Conservation (phyloP, 1,140 invertebrate species). For the Schlechtendalia chinensis region DNA sequence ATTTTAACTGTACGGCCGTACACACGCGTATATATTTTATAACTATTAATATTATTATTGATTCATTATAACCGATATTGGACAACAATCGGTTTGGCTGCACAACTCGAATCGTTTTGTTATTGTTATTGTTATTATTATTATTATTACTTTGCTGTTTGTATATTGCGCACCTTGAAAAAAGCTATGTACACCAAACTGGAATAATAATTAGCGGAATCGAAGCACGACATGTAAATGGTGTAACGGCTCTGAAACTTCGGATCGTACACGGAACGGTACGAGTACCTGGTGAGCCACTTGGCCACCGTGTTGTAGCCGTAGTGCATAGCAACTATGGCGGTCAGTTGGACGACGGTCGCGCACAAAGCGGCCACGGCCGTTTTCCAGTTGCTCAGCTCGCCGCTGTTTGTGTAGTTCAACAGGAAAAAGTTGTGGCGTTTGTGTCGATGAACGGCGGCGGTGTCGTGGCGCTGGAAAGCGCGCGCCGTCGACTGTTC, state of each 20-base stretch:
- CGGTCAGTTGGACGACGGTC: conserved; percentile 14
- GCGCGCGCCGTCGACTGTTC: not conserved
- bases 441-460: not conserved
- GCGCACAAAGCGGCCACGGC: conserved; percentile 12
- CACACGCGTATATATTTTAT: too few relatives aligned
- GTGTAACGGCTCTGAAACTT: conserved; percentile 94
- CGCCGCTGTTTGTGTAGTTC: conserved; percentile 27
- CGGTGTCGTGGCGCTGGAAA: not conserved
- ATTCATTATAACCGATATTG: too few relatives aligned
- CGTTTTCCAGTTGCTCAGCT: conserved; percentile 32
- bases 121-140: too few relatives aligned
- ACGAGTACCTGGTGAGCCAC: conserved; percentile 14
- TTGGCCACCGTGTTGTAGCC: conserved; percentile 19
- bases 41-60: too few relatives aligned
- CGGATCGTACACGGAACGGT: conserved; percentile 11
- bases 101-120: too few relatives aligned
- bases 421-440: conserved; percentile 30
- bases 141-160: too few relatives aligned
- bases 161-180: conserved; percentile 85
- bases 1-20: too few relatives aligned
- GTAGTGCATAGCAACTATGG: conserved; percentile 22
- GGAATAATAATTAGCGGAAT: conserved; percentile 95
- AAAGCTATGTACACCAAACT: conserved; percentile 96
- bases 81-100: too few relatives aligned
- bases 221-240: conserved; percentile 96